Percentiles rank a stretch among this genome's conserved stretches.
These are phyloP conservation scores for Columba janthina DNA, from an alignment of 2,113 vertebrate species.

Conservation along the genomic window DNA sequence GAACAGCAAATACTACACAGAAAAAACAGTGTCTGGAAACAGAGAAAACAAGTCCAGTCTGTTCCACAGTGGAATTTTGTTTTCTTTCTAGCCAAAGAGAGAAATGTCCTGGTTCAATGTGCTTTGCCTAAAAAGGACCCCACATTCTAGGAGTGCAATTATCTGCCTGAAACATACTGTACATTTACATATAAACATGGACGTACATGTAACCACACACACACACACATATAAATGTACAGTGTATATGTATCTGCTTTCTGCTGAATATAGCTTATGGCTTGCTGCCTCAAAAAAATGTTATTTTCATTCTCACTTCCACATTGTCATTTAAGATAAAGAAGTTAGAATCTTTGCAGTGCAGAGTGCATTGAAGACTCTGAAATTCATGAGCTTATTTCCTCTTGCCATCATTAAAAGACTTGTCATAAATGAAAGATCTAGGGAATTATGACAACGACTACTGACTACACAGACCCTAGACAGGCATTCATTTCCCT, in stretches of 20 bases:
- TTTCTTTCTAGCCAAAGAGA: not conserved
- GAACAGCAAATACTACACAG: not conserved
- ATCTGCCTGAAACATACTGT: not conserved
- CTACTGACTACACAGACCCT: not conserved
- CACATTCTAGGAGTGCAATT: not conserved
- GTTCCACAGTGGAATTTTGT: not conserved
- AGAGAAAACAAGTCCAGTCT: not conserved
- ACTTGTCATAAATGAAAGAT: not conserved
- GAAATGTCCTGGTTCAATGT: not conserved
- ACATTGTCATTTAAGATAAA: not conserved
- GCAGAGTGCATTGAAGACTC: not conserved
- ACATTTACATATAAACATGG: not conserved
- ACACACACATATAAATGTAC: not conserved
- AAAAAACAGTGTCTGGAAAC: not conserved
- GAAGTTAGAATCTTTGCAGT: not conserved
- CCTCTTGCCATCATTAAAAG: not conserved
- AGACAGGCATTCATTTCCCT: not conserved
- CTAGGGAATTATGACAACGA: not conserved
- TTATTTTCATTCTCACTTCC: conserved; percentile 10
- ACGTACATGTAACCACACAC: not conserved
- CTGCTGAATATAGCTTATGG: not conserved
- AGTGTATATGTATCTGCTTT: not conserved
- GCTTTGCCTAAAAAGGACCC: not conserved
- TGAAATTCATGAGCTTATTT: not conserved
- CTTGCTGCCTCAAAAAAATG: not conserved